Evolutionary conservation across 2,113 vertebrate species (phyloP).

Genomic region (zebrafish (Danio rerio)): DNA sequence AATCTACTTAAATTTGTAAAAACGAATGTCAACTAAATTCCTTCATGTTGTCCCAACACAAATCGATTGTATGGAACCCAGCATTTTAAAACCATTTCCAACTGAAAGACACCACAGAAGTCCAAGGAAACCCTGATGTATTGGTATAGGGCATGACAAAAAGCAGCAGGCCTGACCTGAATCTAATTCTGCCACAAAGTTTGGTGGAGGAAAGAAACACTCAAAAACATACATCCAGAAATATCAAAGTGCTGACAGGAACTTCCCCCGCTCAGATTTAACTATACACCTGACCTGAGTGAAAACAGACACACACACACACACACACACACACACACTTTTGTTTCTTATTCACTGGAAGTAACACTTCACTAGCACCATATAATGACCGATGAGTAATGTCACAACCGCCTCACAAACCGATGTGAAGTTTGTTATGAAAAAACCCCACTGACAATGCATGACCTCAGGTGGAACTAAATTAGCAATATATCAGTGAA

Average conservation of each 20-base stretch:
- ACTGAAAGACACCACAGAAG: neutral
- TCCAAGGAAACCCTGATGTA: neutral
- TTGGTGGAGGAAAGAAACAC: neutral
- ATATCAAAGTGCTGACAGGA: slow-evolving; percentile 63
- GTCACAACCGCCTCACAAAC: slow-evolving; percentile 47
- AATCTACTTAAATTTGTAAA: too few species aligned
- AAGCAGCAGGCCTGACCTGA: slow-evolving; percentile 55
- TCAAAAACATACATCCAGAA: slow-evolving; percentile 14
- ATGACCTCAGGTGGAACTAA: slow-evolving; percentile 1
- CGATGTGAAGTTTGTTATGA: slow-evolving; percentile 41
- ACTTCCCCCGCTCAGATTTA: slow-evolving; percentile 68
- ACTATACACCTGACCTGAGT: slow-evolving; percentile 40
- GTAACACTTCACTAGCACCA: slow-evolving; percentile 44
- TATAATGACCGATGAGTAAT: slow-evolving; percentile 34
- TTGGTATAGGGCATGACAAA: slow-evolving; percentile 63
- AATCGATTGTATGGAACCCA: too few species aligned
- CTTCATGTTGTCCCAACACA: too few species aligned
- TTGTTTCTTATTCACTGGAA: slow-evolving; percentile 33
- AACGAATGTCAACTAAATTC: too few species aligned
- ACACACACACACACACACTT: slow-evolving; percentile 56
- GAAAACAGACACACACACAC: slow-evolving; percentile 52
- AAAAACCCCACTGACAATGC: neutral
- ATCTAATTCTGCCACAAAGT: slow-evolving; percentile 28
- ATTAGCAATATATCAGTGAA: slow-evolving; percentile 7
- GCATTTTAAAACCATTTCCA: neutral